phyloP scores from a whole-genome alignment of 1,140 invertebrate species.

The Macrocentrus cingulum region DNA sequence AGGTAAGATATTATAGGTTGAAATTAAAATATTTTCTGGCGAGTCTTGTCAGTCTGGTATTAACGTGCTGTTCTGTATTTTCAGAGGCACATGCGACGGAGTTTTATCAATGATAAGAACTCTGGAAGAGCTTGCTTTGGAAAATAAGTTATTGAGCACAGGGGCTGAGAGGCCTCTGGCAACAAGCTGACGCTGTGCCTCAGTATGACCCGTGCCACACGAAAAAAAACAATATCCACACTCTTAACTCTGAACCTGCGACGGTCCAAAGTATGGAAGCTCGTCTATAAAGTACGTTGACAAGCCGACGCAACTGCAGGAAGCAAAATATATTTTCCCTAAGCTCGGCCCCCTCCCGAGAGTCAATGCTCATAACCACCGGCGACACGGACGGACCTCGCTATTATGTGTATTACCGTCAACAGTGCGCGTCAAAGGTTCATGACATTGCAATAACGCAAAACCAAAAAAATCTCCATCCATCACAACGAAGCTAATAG shows the following conservation, averaged over 20 bases:
- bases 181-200: constrained; percentile 58
- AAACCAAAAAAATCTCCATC: constrained; percentile 39
- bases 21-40: constrained; percentile 38
- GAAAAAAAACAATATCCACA: constrained; percentile 46
- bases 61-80: constrained; percentile 60
- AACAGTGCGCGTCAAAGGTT: constrained; percentile 24
- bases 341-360: too few species aligned
- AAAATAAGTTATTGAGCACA: constrained; percentile 49
- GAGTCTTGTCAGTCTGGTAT: constrained; percentile 57
- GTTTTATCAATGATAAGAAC: constrained; percentile 56
- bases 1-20: constrained; percentile 27
- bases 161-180: constrained; percentile 49
- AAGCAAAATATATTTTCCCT: constrained; percentile 17
- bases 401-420: constrained; percentile 40
- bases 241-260: constrained; percentile 57
- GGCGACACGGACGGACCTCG: too few species aligned
- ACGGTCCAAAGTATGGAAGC: constrained; percentile 59
- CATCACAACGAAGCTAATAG: constrained; percentile 46
- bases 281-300: constrained; percentile 39
- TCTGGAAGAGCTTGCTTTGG: constrained; percentile 55
- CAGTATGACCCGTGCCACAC: constrained; percentile 50
- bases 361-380: constrained; percentile 42
- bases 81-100: constrained; percentile 61
- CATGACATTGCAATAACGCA: constrained; percentile 46
- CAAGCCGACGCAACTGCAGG: constrained; percentile 32